Conservation (phyloP, 2,113 vertebrate genomes). For the Vimba vimba region DNA sequence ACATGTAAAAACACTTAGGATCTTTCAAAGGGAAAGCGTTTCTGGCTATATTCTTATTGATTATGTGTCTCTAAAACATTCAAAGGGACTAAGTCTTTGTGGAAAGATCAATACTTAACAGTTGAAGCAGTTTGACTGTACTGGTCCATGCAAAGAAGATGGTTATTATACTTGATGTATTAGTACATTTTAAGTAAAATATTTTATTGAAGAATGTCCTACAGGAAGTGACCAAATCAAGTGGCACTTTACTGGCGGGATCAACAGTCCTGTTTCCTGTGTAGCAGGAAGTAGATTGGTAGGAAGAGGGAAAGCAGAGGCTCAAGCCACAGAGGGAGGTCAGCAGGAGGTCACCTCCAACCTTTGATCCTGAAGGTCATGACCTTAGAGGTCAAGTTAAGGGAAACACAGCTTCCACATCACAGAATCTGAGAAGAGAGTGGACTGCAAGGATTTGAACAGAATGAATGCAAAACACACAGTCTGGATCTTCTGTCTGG, state of each 20-base stretch:
- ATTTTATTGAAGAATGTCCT: background rate
- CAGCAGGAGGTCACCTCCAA: slow-evolving; percentile 2
- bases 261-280: slow-evolving; percentile 47
- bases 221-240: slow-evolving; percentile 38
- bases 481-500: background rate
- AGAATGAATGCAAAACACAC: background rate
- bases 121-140: background rate
- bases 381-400: slow-evolving; percentile 7
- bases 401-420: slow-evolving; percentile 9
- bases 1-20: background rate
- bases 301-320: slow-evolving; percentile 27
- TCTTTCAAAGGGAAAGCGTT: background rate
- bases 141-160: background rate
- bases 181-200: background rate
- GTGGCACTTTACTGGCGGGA: slow-evolving; percentile 23
- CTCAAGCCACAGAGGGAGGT: slow-evolving; percentile 41
- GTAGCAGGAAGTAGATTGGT: slow-evolving; percentile 50
- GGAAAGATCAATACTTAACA: background rate
- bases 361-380: slow-evolving; percentile 29
- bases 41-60: background rate
- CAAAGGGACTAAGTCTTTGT: background rate
- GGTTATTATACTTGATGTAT: background rate
- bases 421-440: background rate
- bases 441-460: background rate
- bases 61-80: background rate